These are phyloP conservation scores for Tinamus major DNA, from an alignment of 2,797 vertebrate genomes.

Conservation along the genomic window DNA sequence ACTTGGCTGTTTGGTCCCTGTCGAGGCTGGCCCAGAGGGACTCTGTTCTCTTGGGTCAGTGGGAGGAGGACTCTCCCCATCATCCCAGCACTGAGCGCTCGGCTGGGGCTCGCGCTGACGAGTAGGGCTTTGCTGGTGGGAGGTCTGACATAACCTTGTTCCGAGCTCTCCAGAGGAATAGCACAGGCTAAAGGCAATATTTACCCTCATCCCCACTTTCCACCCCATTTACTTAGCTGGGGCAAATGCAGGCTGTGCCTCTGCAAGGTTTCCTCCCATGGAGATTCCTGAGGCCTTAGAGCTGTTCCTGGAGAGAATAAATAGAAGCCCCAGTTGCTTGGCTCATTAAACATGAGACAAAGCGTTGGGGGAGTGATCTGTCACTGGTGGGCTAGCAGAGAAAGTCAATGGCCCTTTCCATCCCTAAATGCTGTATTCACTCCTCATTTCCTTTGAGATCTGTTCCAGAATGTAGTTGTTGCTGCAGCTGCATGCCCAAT, in stretches of 20 bases:
- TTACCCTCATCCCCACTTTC: not conserved
- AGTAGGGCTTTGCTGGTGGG: not conserved
- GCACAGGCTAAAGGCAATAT: not conserved
- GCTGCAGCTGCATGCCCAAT: not conserved
- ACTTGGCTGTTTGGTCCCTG: fast-evolving
- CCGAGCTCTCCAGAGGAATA: not conserved
- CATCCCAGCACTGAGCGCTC: not conserved
- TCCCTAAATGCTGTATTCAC: not conserved
- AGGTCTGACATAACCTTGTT: not conserved
- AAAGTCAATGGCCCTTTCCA: slow-evolving; percentile 34
- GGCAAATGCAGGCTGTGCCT: not conserved
- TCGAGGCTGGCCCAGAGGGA: fast-evolving
- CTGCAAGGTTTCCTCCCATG: not conserved
- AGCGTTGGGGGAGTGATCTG: not conserved
- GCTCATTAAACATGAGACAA: slow-evolving; percentile 51
- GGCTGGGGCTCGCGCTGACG: not conserved
- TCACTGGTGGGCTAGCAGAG: slow-evolving; percentile 23
- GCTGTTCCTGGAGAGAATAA: not conserved
- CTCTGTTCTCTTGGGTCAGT: not conserved
- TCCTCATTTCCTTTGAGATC: slow-evolving; percentile 50
- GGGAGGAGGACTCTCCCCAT: not conserved
- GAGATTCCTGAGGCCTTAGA: not conserved
- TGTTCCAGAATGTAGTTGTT: not conserved
- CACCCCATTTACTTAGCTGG: not conserved
- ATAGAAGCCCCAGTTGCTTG: slow-evolving; percentile 13